Base-by-base conservation (phyloP, 2,888 invertebrate species). In the Lochmaea capreae region DNA sequence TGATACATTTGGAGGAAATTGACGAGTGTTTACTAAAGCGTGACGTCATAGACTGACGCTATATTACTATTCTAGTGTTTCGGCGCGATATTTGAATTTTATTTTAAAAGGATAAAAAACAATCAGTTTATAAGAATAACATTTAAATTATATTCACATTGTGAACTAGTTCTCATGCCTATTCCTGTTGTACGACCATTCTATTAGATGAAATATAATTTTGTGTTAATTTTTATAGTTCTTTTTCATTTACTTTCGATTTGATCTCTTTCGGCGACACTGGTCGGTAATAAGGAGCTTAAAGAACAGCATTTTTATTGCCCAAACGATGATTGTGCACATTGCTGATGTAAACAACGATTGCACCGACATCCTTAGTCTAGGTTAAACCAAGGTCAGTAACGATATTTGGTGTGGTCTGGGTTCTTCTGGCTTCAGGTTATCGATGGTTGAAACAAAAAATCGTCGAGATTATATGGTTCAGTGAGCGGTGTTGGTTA, bases 271-370 rank as follows among this genome's bases (percentile, higher is more conserved):
- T 49, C 59, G 59, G 62, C 72, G 69, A 57, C 66, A 72, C 72
- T 75, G 75, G 62, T 68, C 72, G 72, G 72, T 57, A 49, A 66
- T 68, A 65, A 69, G 4, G 18, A 16, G 65, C 58, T 73, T 65
- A 59, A 65, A 69, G 69, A 69, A 75, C 66, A 83, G 82, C 83
- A 82, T 84, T 84, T 82, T 85, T 82, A 81, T 84, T 84, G 84
- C 84, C 84, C 80, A 83, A 83, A 86, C 81, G 85, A 87, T 87
- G 87, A 87, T 86, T 82, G 77, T 84, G 86, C 87, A 86, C 82
- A 84, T 85, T 86, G 83, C 83, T 80, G 83, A 84, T 83, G 84
- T 81, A 84, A 85, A 85, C 84, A 85, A 86, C 85, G 85, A 86
- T 86, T 86, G 85, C 86, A 86, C 84, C 85, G 85, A 79, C 84